Percentiles rank a stretch among this genome's conserved stretches.
These are phyloP conservation scores for Xyrichtys novacula DNA, from an alignment of 2,797 vertebrate genomes.

Conservation along the genomic window DNA sequence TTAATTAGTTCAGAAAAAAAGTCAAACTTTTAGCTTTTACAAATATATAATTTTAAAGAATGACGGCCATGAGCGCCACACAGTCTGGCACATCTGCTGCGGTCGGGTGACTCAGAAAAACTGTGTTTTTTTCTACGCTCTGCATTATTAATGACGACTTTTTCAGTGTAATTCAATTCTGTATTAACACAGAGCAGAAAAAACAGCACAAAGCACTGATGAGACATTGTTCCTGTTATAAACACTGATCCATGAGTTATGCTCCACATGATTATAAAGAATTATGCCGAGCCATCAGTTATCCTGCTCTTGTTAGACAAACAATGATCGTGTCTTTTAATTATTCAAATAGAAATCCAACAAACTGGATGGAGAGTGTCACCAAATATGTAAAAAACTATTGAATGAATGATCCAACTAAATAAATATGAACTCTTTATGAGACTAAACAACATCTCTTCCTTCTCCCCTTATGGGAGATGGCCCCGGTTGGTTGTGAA, in stretches of 20 bases:
- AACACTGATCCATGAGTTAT: conserved; percentile 24
- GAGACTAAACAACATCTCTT: conserved; percentile 14
- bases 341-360: background rate
- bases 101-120: background rate
- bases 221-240: conserved; percentile 23
- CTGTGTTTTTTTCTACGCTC: background rate
- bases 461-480: conserved; percentile 16
- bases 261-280: conserved; percentile 6
- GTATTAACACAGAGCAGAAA: conserved; percentile 24
- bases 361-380: conserved; percentile 35
- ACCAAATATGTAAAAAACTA: conserved; percentile 18
- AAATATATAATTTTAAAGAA: conserved; percentile 12
- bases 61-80: background rate
- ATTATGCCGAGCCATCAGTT: conserved; percentile 16
- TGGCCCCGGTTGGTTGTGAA: conserved; percentile 45
- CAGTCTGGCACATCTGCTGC: conserved; percentile 8
- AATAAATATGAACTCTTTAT: conserved; percentile 14
- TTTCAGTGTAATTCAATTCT: conserved; percentile 21
- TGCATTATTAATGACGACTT: conserved; percentile 50
- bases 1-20: conserved; percentile 8
- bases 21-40: background rate
- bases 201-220: conserved; percentile 24
- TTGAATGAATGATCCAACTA: conserved; percentile 47
- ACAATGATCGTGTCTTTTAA: background rate
- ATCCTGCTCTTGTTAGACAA: conserved; percentile 2